Evolutionary conservation across 2,888 invertebrate genomes (phyloP).

Genomic region (Rhimphoctona megacephalus): DNA sequence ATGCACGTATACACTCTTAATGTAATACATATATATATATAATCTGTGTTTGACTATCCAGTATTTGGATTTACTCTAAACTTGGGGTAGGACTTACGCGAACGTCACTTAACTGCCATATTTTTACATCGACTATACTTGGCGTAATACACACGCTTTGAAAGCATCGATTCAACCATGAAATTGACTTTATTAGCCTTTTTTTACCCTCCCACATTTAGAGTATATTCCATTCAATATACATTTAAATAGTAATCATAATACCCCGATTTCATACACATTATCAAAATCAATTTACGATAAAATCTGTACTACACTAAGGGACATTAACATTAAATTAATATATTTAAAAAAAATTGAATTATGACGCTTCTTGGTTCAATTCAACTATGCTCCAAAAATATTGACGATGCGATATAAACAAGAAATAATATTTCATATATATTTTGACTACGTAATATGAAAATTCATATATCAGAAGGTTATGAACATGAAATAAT

Average conservation of each 20-base stretch:
- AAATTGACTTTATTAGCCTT: conserved; percentile 83
- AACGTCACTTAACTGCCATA: conserved; percentile 65
- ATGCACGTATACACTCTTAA: conserved; percentile 12
- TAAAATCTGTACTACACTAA: not conserved
- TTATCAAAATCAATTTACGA: not conserved
- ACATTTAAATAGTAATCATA: conserved; percentile 29
- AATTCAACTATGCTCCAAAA: not conserved
- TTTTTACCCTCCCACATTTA: conserved; percentile 44
- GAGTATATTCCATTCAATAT: conserved; percentile 60
- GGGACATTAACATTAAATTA: not conserved
- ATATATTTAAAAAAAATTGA: no score
- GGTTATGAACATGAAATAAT: not conserved
- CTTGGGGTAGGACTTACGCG: conserved; percentile 63
- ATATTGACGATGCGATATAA: not conserved
- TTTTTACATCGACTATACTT: conserved; percentile 69
- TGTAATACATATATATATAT: not conserved
- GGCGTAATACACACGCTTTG: conserved; percentile 71
- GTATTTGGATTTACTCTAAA: conserved; percentile 58
- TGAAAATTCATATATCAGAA: not conserved
- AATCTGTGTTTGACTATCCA: conserved; percentile 50
- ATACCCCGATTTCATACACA: conserved; percentile 49
- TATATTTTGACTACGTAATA: not conserved
- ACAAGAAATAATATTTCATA: not conserved
- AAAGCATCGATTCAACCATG: conserved; percentile 80
- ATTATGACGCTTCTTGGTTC: not conserved